Evolutionary conservation across 2,113 vertebrate genomes (phyloP).

Genomic region (Corythornis madagascariensis): DNA sequence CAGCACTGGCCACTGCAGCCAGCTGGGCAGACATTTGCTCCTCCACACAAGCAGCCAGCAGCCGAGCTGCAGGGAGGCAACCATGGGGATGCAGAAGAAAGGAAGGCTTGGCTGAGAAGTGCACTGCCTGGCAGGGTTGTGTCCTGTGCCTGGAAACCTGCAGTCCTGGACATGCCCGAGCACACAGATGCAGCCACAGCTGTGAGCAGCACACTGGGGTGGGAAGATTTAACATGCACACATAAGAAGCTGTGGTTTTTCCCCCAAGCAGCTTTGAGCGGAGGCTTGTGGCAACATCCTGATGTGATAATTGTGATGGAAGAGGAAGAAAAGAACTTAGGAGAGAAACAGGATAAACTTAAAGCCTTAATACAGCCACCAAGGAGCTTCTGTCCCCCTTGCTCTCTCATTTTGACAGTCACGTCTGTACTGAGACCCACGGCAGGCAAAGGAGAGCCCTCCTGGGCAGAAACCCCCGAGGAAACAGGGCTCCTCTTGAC

Average conservation of each 20-base stretch:
- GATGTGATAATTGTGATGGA: background rate
- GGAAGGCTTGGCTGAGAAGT: background rate
- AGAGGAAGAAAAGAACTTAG: background rate
- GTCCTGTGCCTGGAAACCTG: background rate
- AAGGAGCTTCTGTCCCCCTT: background rate
- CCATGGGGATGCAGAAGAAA: background rate
- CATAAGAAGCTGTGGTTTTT: background rate
- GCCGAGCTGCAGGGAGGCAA: background rate
- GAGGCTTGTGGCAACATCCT: background rate
- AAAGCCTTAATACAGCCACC: too few species aligned
- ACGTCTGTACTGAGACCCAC: accelerated
- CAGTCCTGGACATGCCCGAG: background rate
- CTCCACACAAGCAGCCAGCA: background rate
- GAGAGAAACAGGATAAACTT: background rate
- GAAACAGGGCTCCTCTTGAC: background rate
- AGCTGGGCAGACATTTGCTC: conserved; percentile 36
- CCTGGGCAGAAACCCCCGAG: background rate
- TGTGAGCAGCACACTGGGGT: background rate
- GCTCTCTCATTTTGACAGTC: accelerated
- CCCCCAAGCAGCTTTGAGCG: background rate
- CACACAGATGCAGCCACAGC: background rate
- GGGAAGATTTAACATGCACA: background rate
- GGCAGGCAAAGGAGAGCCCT: background rate
- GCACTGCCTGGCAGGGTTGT: background rate
- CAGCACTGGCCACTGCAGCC: background rate